These are phyloP conservation scores for Boloria euphrosyne DNA, from an alignment of 2,888 invertebrate species.

Conservation along the genomic window DNA sequence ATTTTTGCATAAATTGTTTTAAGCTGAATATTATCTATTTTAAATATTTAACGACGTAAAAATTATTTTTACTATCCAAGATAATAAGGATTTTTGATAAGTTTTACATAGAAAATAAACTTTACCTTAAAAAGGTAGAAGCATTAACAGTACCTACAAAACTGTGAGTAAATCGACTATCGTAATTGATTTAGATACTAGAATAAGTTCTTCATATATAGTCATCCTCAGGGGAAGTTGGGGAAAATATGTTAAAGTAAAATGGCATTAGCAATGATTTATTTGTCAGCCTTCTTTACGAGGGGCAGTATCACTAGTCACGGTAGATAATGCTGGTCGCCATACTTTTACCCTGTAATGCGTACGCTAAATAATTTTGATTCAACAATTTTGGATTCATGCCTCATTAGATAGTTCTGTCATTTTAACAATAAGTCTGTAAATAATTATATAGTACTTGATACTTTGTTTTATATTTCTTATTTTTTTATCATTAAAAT, in stretches of 20 bases:
- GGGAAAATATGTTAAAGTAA: conserved; percentile 67
- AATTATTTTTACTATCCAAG: too few relatives aligned
- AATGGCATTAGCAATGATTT: conserved; percentile 78
- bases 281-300: conserved; percentile 60
- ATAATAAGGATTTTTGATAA: too few relatives aligned
- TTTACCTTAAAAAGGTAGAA: too few relatives aligned
- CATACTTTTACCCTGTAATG: conserved; percentile 44
- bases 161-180: neutral
- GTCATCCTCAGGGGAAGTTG: conserved; percentile 44
- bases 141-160: too few relatives aligned
- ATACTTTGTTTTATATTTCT: neutral
- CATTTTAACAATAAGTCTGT: neutral
- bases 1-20: too few relatives aligned
- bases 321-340: conserved; percentile 72
- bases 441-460: neutral
- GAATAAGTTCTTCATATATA: conserved; percentile 32
- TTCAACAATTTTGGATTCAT: conserved; percentile 15
- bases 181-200: conserved; percentile 18
- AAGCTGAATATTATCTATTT: too few relatives aligned
- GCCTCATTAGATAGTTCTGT: conserved; percentile 12
- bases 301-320: conserved; percentile 71
- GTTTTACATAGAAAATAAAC: too few relatives aligned
- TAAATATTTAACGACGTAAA: too few relatives aligned
- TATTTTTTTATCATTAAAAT: too few relatives aligned
- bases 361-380: conserved; percentile 17